Evolutionary conservation across 1,140 invertebrate genomes (phyloP), one percentile per base, ranked within the genome.

Genomic region (Drosophila busckii): DNA sequence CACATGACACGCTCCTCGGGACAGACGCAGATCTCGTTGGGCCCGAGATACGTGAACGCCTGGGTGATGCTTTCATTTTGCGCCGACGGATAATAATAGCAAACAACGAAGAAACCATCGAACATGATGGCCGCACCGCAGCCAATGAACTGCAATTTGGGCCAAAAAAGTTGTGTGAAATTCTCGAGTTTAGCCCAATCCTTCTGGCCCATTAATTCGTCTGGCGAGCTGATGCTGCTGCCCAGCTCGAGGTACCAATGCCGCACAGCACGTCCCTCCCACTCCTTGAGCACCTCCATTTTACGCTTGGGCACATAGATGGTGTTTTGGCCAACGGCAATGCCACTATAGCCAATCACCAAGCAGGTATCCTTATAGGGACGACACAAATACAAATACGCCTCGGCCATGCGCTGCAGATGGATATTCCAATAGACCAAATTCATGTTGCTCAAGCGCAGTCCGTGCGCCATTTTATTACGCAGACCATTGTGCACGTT

Each of bases 341-440:
- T 3, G 0, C 22, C 52, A 1, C 17, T 0, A 1, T 12, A n/a
- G 17, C 63, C 63, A 1, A 66, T 12, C 4, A 34, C 25, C 1
- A 49, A 19, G 23, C 63, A 66, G 2, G 58, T 66, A 15, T 66
- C 63, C 0, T 13, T 12, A n/a, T 31, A 23, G 0, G 59, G 49
- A 6, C 23, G 38, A 23, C 59, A 66, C 12, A 44, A 10, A 7
- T 12, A 4, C 34, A 66, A 34, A 46, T 62, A 66, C 5, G 19
- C 10, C 17, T 66, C 63, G 5, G 63, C 59, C 63, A 66, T 66
- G 0, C 8, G 4, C 28, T 66, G 50, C 22, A 62, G 9, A 8
- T 56, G 25, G 0, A 16, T 7, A 15, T 66, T 66, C 63, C 63
- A 66, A 26, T 66, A 66, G 13, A 50, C 40, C 13, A 66, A 25